Conservation (phyloP, 1,140 invertebrate species). For the Araneus ventricosus region DNA sequence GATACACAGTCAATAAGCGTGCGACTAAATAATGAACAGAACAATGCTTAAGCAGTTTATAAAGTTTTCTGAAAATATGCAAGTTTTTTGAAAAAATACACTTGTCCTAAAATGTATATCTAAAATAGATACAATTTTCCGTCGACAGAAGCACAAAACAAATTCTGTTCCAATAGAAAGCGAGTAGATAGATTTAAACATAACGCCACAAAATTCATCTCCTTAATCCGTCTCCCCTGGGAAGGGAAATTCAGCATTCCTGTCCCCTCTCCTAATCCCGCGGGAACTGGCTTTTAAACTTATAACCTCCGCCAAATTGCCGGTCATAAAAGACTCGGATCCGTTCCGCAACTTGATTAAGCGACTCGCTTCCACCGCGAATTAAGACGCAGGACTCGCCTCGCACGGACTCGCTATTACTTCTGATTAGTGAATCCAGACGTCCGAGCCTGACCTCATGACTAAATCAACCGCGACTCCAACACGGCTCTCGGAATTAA, state of each 20-base stretch:
- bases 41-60: no score
- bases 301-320: constrained; percentile 36
- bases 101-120: no score
- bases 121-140: no score
- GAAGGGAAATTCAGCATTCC: background rate
- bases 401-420: constrained; percentile 31
- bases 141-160: background rate
- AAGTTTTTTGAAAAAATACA: no score
- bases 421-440: constrained; percentile 47
- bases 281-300: constrained; percentile 48
- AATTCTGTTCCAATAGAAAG: background rate
- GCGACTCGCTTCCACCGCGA: background rate
- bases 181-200: background rate
- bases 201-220: background rate
- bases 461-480: constrained; percentile 14
- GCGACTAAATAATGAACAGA: no score
- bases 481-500: background rate
- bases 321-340: constrained; percentile 40
- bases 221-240: background rate
- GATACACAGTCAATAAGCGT: no score
- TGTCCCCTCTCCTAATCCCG: background rate
- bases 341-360: constrained; percentile 42
- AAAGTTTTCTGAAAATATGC: no score
- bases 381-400: constrained; percentile 24
- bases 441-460: constrained; percentile 41